Evolutionary conservation across 2,113 vertebrate species (phyloP).

Genomic region (Aptenodytes patagonicus): DNA sequence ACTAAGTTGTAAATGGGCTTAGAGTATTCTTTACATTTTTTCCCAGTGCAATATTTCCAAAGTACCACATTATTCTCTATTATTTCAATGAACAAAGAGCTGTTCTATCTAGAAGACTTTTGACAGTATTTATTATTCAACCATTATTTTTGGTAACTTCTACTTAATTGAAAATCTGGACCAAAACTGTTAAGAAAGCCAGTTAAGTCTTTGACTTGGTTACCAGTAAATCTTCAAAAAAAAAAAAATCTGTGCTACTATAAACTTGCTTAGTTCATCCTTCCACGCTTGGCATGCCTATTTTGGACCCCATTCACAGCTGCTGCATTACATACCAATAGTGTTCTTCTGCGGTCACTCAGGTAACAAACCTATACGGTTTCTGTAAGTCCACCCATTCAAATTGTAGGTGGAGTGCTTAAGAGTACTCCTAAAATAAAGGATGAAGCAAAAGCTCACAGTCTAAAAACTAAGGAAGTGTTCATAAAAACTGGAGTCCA

Average conservation of each 20-base stretch:
- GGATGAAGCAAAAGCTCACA: not conserved
- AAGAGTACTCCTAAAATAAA: not conserved
- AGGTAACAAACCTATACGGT: not conserved
- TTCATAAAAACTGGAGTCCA: conserved; percentile 49
- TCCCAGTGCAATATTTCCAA: not conserved
- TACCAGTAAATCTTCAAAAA: not conserved
- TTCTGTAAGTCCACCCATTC: not conserved
- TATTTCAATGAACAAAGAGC: not conserved
- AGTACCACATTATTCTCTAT: not conserved
- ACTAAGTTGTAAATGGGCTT: not conserved
- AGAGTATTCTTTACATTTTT: not conserved
- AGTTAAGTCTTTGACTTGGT: not conserved
- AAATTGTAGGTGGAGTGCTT: not conserved
- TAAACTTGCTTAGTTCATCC: not conserved
- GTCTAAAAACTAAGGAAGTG: not conserved
- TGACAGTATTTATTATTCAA: not conserved
- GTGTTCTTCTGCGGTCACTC: not conserved
- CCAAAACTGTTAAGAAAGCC: conserved; percentile 5
- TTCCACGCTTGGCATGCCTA: not conserved
- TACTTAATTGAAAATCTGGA: not conserved
- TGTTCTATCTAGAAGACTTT: not conserved
- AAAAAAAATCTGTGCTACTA: not conserved
- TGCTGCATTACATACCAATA: not conserved
- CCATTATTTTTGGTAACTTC: not conserved
- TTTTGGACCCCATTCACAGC: not conserved